Base-by-base conservation (phyloP, 2,797 vertebrate species). In the Tarsius wallacei region DNA sequence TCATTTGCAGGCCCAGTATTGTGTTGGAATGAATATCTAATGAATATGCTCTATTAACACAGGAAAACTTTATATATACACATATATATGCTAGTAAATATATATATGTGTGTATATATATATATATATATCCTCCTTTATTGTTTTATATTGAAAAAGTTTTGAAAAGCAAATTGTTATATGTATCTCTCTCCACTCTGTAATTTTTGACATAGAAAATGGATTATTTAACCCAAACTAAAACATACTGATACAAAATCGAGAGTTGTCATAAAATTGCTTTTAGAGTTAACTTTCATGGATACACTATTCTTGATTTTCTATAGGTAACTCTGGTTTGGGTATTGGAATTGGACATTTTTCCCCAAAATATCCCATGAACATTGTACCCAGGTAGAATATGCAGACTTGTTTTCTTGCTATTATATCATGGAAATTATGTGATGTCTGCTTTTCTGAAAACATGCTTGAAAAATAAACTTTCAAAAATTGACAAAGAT, bases 21-120 rank as follows among this genome's bases (percentile, higher is more conserved):
- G 98, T 96, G 94, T 88, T 94, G 85, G 17, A 85, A 84, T 42
- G 17, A 83, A 84, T 42, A 28, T 26, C 94, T n/a, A 93, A 91
- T 87, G 42, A 76, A 22, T 63, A 89, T 16, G 12, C 9, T 57
- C 26, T 93, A 61, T 31, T 97, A 97, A 97, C 91, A 95, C 76
- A 88, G 80, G 19, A 13, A 89, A 49, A 66, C 7, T 17, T 74
- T 36, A 47, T 53, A 31, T 61, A 22, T 61, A 24, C 16, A 68
- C 51, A n/a, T 16, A 26, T 64, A 24, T 61, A 73, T 70, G 36
- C 19, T 33, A 59, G 31, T 53, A 42, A 42, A 42, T 42, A 42
- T 42, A 42, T 42, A 5, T 42, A 5, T 42, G 87, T n/a, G n/a
- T 51, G 13, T 64, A 7, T 47, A 31, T 42, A 17, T 64, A 7